phyloP scores from a whole-genome alignment of 23 tunicate genomes.

The Ascidia mentula region DNA sequence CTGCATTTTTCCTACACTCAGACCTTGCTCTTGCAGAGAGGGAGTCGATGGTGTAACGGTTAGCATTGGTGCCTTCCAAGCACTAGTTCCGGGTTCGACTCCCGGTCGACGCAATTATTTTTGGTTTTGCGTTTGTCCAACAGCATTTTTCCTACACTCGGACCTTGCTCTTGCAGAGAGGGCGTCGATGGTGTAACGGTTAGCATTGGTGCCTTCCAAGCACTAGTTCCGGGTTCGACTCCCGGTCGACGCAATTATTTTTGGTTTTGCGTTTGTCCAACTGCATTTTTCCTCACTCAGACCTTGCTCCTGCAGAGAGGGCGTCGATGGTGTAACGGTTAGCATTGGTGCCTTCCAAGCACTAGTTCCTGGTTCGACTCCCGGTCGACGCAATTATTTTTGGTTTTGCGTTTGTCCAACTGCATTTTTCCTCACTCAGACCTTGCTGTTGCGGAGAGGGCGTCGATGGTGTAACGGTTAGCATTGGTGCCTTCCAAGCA shows the following conservation, averaged over 20 bases:
- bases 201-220: too few species aligned
- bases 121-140: too few species aligned
- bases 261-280: not conserved
- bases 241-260: not conserved
- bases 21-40: not conserved
- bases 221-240: conserved; percentile 3
- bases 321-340: not conserved
- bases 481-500: too few species aligned
- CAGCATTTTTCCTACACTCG: too few species aligned
- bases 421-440: too few species aligned
- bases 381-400: not conserved
- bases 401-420: too few species aligned
- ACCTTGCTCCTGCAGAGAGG: not conserved
- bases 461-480: too few species aligned
- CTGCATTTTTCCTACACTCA: too few species aligned
- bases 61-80: not conserved
- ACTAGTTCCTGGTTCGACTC: conserved; percentile 9
- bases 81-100: not conserved
- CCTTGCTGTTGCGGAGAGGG: too few species aligned
- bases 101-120: conserved; percentile 5
- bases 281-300: not conserved
- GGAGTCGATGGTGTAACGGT: not conserved
- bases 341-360: not conserved
- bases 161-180: too few species aligned
- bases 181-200: too few species aligned